These are phyloP conservation scores for Nesoenas mayeri DNA, from an alignment of 2,113 vertebrate species.

Conservation along the genomic window DNA sequence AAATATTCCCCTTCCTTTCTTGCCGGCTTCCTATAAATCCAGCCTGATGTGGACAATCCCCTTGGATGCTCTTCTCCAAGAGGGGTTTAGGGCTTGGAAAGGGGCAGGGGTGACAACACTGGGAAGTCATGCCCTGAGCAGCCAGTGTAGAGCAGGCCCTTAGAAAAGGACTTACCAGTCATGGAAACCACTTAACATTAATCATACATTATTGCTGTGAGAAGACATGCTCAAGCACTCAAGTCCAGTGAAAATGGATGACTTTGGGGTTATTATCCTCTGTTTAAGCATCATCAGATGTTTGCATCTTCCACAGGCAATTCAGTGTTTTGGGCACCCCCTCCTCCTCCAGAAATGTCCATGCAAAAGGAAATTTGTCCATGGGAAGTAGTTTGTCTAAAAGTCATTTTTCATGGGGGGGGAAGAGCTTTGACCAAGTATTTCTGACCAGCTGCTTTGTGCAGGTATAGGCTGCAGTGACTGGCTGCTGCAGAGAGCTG, in stretches of 20 bases:
- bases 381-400: not conserved
- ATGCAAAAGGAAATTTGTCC: not conserved
- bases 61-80: not conserved
- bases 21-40: not conserved
- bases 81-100: not conserved
- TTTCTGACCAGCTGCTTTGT: not conserved
- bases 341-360: not conserved
- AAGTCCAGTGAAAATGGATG: not conserved
- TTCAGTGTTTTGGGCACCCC: not conserved
- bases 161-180: not conserved
- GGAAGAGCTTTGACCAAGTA: not conserved
- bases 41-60: not conserved
- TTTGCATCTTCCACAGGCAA: not conserved
- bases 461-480: not conserved
- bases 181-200: slow-evolving; percentile 13
- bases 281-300: not conserved
- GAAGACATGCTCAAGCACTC: not conserved
- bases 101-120: not conserved
- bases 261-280: not conserved
- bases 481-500: not conserved
- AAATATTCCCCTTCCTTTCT: not conserved
- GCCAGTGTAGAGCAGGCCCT: not conserved
- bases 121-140: not conserved
- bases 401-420: not conserved
- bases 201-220: not conserved